phyloP scores from a whole-genome alignment of 2,888 invertebrate species.

The Carterocephalus palaemon region DNA sequence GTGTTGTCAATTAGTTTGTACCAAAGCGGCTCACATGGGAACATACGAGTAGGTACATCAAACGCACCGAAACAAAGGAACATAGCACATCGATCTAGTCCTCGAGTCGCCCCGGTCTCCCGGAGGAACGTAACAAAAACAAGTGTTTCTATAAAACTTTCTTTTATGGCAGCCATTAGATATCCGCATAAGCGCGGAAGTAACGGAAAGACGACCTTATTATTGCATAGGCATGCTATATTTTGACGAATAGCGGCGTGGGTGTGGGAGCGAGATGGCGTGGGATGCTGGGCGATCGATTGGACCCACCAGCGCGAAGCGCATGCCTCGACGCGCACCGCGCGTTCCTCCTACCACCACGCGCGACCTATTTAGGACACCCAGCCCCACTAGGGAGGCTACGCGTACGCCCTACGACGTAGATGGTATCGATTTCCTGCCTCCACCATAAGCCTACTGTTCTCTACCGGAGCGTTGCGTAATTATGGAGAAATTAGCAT shows the following conservation, averaged over 20 bases:
- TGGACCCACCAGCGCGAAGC: conserved; percentile 67
- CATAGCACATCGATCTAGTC: not conserved
- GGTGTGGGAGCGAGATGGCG: conserved; percentile 55
- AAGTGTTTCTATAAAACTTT: conserved; percentile 55
- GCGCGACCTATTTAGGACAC: conserved; percentile 31
- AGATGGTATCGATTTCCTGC: conserved; percentile 24
- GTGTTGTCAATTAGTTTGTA: too few relatives aligned
- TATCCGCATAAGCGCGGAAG: conserved; percentile 48
- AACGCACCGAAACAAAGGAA: conserved; percentile 3
- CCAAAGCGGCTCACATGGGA: too few relatives aligned
- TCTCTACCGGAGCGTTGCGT: conserved; percentile 2
- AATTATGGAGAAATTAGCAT: conserved; percentile 1
- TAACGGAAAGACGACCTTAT: conserved; percentile 52
- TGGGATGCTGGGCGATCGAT: conserved; percentile 66
- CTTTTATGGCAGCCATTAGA: conserved; percentile 64
- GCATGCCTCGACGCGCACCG: conserved; percentile 45
- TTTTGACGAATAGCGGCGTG: conserved; percentile 52
- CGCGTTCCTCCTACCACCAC: conserved; percentile 25
- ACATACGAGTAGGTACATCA: too few relatives aligned
- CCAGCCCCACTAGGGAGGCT: conserved; percentile 18
- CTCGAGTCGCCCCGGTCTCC: conserved; percentile 31
- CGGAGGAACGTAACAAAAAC: conserved; percentile 49
- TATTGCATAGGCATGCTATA: conserved; percentile 62
- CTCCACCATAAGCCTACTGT: conserved; percentile 19
- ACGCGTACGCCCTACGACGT: conserved; percentile 20